Evolutionary conservation across 30 jellyfish, hydroid and myxozoan genomes (phyloP).

Genomic region (Phacellophora camtschatica): DNA sequence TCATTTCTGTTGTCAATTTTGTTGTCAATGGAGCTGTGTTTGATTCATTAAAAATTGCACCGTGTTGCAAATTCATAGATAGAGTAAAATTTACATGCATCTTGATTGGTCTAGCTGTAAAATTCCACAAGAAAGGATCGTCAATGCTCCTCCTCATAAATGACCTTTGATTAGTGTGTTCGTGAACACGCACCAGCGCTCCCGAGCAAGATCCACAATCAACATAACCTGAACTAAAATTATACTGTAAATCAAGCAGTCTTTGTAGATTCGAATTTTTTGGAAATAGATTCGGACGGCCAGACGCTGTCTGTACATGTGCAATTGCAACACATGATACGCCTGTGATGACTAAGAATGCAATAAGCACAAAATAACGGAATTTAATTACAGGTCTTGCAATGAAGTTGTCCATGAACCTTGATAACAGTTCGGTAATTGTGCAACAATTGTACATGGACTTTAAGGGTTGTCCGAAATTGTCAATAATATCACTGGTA

Average conservation of each 20-base stretch:
- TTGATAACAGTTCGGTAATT: slow-evolving; percentile 10
- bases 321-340: slow-evolving; percentile 42
- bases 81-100: not conserved
- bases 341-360: slow-evolving; percentile 20
- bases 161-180: not conserved
- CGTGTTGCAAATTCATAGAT: not conserved
- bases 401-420: slow-evolving; percentile 33
- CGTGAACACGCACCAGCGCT: not conserved
- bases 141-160: slow-evolving; percentile 15
- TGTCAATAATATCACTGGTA: not conserved
- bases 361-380: slow-evolving; percentile 14
- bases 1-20: not conserved
- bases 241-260: slow-evolving; percentile 34
- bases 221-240: slow-evolving; percentile 53
- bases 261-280: slow-evolving; percentile 55
- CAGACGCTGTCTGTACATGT: slow-evolving; percentile 56
- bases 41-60: not conserved
- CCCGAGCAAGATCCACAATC: slow-evolving; percentile 61
- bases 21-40: not conserved
- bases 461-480: not conserved
- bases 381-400: slow-evolving; percentile 47
- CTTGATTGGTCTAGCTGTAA: not conserved
- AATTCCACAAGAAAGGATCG: not conserved
- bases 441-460: slow-evolving; percentile 57
- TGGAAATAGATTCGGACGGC: slow-evolving; percentile 70